phyloP scores from a whole-genome alignment of 2,113 vertebrate genomes.

The Dipodomys spectabilis region DNA sequence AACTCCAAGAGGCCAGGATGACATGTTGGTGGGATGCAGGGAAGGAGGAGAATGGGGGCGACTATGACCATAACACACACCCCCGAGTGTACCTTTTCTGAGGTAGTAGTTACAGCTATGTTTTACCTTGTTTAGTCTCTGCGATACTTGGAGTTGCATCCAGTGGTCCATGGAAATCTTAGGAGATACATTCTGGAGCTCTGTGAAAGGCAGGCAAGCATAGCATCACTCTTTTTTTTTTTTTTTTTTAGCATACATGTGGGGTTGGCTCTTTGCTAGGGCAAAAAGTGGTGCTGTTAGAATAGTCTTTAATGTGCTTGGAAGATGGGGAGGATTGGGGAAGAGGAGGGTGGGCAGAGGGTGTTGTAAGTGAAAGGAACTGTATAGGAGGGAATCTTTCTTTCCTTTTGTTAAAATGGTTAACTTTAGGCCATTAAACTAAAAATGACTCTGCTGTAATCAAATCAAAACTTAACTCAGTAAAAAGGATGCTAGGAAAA shows the following conservation, averaged over 20 bases:
- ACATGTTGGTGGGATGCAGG: background rate
- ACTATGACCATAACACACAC: background rate
- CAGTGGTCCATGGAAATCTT: background rate
- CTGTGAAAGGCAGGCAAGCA: background rate
- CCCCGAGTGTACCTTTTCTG: accelerated
- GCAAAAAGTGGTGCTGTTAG: background rate
- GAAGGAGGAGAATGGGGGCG: background rate
- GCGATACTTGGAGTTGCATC: background rate
- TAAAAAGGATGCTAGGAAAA: background rate
- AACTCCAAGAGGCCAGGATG: background rate
- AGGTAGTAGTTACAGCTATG: background rate
- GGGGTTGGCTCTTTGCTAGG: background rate
- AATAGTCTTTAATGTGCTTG: background rate
- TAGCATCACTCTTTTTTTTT: background rate
- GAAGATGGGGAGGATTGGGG: background rate
- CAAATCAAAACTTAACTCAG: background rate
- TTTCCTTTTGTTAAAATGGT: background rate
- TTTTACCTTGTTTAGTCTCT: background rate
- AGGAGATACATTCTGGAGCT: background rate
- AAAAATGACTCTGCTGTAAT: background rate
- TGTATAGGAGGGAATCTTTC: background rate
- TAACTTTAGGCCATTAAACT: background rate
- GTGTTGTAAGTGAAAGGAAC: background rate
- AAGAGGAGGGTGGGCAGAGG: background rate
- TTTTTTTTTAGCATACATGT: background rate